These are phyloP conservation scores for Sphaeridia pumilis DNA, from an alignment of 2,888 invertebrate genomes.

Conservation along the genomic window DNA sequence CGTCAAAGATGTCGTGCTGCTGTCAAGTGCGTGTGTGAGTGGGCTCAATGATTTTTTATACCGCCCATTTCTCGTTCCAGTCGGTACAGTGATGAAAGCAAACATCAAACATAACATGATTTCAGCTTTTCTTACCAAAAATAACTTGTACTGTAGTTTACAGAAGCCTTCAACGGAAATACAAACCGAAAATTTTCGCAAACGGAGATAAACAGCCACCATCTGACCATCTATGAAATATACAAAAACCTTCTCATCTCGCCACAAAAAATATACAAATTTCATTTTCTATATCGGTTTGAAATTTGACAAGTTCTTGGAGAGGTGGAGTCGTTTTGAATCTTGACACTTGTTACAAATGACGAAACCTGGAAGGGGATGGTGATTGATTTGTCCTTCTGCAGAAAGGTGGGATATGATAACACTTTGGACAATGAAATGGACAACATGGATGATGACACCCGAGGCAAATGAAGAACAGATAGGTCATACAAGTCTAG, in stretches of 20 bases:
- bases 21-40: not conserved
- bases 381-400: not conserved
- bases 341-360: not conserved
- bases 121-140: no score
- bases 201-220: no score
- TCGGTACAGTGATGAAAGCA: no score
- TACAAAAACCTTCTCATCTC: no score
- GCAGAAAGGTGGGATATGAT: not conserved
- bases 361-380: not conserved
- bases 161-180: not conserved
- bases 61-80: no score
- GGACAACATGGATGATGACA: not conserved
- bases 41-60: not conserved
- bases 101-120: no score
- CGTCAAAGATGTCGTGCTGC: no score
- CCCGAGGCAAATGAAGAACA: not conserved
- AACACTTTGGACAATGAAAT: not conserved
- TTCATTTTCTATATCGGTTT: not conserved
- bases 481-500: not conserved
- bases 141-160: not conserved
- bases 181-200: no score
- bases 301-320: constrained; percentile 1
- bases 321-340: not conserved
- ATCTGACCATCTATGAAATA: no score
- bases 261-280: no score